Evolutionary conservation across 2,113 vertebrate genomes (phyloP), one percentile per base, ranked within the genome.

Genomic region (Nesospiza acunhae): DNA sequence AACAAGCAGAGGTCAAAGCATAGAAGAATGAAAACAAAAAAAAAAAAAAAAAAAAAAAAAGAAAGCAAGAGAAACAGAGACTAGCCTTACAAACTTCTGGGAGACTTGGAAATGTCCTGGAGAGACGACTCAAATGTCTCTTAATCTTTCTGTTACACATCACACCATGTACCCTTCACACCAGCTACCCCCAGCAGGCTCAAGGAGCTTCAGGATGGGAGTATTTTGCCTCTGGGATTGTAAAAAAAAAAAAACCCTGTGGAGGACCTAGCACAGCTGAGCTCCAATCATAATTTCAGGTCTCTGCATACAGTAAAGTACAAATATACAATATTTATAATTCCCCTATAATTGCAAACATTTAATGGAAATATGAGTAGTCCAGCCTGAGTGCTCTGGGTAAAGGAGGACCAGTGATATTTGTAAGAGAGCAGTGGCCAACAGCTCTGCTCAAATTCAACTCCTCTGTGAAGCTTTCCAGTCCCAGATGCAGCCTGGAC

Each of bases 1-100:
- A 97, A 95, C 95, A 96, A 94, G 63, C 93, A 95, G 96, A 97
- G 95, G 95, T 96, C 97, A 97, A 92, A 96, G 87, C 46, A 88
- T 52, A 79, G 67, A 90, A 84, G 69, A 79, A 69, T 68, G 63
- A 87, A 94, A 92, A n/a, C 11, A 86, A 74, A 19, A 76, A 59
- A 46, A 94, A 87, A 19, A n/a, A n/a, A n/a, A n/a, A n/a, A 72
- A 56, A 22, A 19, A 6, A 5, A 55, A 55, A 4, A 59, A 72
- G 86, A 84, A 68, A 67, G 47, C 47, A 89, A 70, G 33, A 67
- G 64, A 68, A 80, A 56, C 17, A 46, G 42, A 49, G 30, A 77
- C 78, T 31, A 69, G 39, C 37, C 39, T 76, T 53, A 55, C 18
- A 26, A 55, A 80, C 70, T 95, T 95, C 50, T 72, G 41, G 13